Evolutionary conservation across 64 coral and sea anemone species (phyloP).

Genomic region (Actinia tenebrosa): DNA sequence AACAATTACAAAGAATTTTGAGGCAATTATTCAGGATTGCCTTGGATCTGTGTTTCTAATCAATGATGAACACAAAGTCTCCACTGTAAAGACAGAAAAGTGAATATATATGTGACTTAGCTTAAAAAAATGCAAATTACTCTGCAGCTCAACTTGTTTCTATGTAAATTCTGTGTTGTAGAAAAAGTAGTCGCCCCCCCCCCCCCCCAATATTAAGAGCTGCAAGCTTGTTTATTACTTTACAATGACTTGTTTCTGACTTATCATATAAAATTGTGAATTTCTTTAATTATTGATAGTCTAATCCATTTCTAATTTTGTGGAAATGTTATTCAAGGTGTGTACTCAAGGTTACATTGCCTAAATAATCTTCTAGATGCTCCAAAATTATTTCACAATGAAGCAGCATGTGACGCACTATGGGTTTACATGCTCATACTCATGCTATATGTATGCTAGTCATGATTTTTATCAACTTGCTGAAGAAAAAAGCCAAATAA

Average conservation of each 20-base stretch:
- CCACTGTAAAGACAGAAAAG: background rate
- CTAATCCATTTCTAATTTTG: constrained; percentile 3
- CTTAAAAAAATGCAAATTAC: constrained; percentile 18
- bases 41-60: constrained; percentile 1
- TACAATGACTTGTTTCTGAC: background rate
- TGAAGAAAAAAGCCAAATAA: background rate
- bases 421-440: background rate
- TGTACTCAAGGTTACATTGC: background rate
- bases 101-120: constrained; percentile 17
- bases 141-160: constrained; percentile 5
- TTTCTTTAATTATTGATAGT: background rate
- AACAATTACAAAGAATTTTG: background rate
- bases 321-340: background rate
- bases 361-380: too few relatives aligned
- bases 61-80: background rate
- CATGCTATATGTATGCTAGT: background rate
- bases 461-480: background rate
- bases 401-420: background rate
- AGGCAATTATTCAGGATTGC: background rate
- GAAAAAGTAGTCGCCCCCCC: background rate
- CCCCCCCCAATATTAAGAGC: background rate
- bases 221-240: constrained; percentile 7
- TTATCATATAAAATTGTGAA: background rate
- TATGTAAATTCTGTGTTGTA: constrained; percentile 10
- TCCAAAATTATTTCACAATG: background rate